phyloP scores from a whole-genome alignment of 2,888 invertebrate genomes.

The Polydrusus tereticollis region DNA sequence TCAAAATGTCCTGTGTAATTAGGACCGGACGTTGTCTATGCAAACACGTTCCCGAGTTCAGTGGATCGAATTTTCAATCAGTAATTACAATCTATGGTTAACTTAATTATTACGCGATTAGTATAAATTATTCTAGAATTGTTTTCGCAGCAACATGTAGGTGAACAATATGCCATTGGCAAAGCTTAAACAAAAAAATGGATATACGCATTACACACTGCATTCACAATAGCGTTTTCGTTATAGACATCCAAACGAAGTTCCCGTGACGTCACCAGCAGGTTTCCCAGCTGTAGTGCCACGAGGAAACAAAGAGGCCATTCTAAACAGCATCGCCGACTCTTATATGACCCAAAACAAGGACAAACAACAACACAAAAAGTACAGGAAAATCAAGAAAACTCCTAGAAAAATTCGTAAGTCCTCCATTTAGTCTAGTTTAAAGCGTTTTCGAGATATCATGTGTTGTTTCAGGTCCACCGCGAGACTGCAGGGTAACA shows the following conservation, averaged over 20 bases:
- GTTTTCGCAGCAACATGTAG: too few species aligned
- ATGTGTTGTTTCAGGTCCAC: slow-evolving; percentile 67
- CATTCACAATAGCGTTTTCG: neutral
- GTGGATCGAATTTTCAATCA: neutral
- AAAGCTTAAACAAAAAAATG: neutral
- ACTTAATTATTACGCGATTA: neutral
- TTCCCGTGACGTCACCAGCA: slow-evolving; percentile 56
- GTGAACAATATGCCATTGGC: neutral
- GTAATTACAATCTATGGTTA: slow-evolving; percentile 1
- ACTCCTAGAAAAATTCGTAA: slow-evolving; percentile 66
- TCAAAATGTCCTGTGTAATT: too few species aligned
- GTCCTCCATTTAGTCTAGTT: too few species aligned
- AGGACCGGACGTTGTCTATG: too few species aligned
- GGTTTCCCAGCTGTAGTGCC: slow-evolving; percentile 72
- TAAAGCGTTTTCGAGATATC: too few species aligned
- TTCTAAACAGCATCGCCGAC: slow-evolving; percentile 79
- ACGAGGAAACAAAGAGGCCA: slow-evolving; percentile 77
- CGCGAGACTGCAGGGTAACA: slow-evolving; percentile 86
- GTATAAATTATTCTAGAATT: neutral
- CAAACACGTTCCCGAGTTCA: neutral
- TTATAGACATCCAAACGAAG: slow-evolving; percentile 59
- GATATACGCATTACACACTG: neutral
- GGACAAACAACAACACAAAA: slow-evolving; percentile 64
- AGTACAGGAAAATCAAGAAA: slow-evolving; percentile 65
- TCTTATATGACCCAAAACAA: slow-evolving; percentile 71